Percentiles rank a stretch among this genome's conserved stretches.
Evolutionary conservation across 1,140 invertebrate species (phyloP).

Genomic region (Plectus sambesii): DNA sequence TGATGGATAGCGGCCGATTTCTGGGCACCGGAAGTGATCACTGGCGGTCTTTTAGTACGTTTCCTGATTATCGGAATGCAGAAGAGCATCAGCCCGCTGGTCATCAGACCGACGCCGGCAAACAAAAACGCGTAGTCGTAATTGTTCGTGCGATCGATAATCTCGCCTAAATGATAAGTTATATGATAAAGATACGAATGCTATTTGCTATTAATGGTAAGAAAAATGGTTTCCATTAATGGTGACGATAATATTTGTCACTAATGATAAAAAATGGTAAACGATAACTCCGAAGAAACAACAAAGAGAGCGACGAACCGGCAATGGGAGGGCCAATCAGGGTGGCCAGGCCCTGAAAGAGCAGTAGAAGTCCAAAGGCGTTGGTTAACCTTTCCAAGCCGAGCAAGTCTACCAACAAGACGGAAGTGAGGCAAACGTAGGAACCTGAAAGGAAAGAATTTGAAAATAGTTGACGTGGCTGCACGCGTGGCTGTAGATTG

Average conservation of each 20-base stretch:
- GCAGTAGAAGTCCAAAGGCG: constrained; percentile 83
- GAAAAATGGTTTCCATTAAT: constrained; percentile 1
- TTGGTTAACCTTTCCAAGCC: constrained; percentile 90
- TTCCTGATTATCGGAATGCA: constrained; percentile 67
- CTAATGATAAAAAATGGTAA: constrained; percentile 3
- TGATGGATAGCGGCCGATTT: too few species aligned
- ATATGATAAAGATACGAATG: constrained; percentile 10
- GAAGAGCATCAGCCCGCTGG: constrained; percentile 78
- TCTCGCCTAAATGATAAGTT: constrained; percentile 58
- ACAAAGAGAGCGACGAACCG: constrained; percentile 45
- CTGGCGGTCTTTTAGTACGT: too few species aligned
- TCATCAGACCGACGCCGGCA: constrained; percentile 67
- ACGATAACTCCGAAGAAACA: constrained; percentile 3
- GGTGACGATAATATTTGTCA: background rate
- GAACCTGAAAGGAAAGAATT: too few species aligned
- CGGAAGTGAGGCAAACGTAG: constrained; percentile 88
- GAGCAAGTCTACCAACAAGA: constrained; percentile 76
- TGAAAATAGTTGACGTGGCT: background rate
- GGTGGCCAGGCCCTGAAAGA: constrained; percentile 81
- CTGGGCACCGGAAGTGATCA: too few species aligned
- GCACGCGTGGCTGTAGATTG: background rate
- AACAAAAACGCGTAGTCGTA: constrained; percentile 75
- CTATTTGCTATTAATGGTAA: background rate
- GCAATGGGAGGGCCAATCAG: constrained; percentile 63
- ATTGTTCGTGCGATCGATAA: constrained; percentile 63